Conservation (phyloP, 2,797 vertebrate genomes). For the Apodemus agrarius region DNA sequence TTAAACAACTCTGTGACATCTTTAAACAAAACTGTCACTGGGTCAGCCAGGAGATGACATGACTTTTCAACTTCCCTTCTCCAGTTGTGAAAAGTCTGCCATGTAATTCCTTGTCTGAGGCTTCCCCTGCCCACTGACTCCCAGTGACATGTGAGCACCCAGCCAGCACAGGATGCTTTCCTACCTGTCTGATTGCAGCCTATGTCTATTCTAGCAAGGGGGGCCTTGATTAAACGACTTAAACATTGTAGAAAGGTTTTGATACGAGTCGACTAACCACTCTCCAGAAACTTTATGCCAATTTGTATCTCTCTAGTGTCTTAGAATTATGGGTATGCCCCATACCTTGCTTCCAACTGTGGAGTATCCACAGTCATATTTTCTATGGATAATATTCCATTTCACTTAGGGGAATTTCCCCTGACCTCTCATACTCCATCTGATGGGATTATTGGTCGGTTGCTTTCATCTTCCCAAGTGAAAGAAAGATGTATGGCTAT, state of each 20-base stretch:
- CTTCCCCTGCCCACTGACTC: neutral
- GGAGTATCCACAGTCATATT: neutral
- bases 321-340: neutral
- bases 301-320: neutral
- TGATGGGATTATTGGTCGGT: neutral
- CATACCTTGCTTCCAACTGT: neutral
- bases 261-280: constrained; percentile 43
- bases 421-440: neutral
- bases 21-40: neutral
- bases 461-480: neutral
- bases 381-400: neutral
- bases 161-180: neutral
- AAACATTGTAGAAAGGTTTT: constrained; percentile 32
- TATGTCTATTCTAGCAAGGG: neutral
- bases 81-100: neutral
- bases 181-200: neutral
- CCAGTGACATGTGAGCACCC: neutral
- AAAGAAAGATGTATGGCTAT: neutral
- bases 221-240: neutral
- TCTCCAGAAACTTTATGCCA: constrained; percentile 11
- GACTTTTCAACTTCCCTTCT: neutral
- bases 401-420: neutral
- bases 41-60: neutral
- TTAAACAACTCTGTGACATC: neutral
- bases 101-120: neutral